Evolutionary conservation across 1,140 invertebrate species (phyloP).

Genomic region (Melanaphis sacchari): DNA sequence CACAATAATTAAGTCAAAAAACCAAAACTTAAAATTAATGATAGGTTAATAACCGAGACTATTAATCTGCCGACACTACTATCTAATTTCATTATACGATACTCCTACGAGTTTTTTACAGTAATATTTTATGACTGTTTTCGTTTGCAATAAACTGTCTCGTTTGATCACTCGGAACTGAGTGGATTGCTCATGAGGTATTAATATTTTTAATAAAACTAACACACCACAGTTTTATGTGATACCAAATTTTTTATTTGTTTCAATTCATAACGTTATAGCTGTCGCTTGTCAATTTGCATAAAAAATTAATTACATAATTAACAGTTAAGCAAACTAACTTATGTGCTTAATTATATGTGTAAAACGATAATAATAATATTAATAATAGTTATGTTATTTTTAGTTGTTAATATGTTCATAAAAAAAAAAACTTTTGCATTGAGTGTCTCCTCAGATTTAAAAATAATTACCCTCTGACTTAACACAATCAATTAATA

Average conservation of each 20-base stretch:
- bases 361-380: background rate
- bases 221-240: background rate
- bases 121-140: background rate
- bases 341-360: background rate
- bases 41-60: background rate
- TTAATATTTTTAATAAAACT: background rate
- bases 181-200: background rate
- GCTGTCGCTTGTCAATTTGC: background rate
- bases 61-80: conserved; percentile 1
- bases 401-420: background rate
- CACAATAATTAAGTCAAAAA: conserved; percentile 42
- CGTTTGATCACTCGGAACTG: background rate
- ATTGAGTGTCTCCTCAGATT: background rate
- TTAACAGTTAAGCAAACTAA: background rate
- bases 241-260: background rate
- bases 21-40: background rate
- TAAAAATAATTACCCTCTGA: background rate
- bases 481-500: conserved; percentile 18
- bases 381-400: background rate
- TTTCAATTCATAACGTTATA: background rate
- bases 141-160: background rate
- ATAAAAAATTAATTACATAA: background rate
- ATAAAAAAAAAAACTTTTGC: background rate
- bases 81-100: conserved; percentile 16
- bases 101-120: conserved; percentile 1